Evolutionary conservation across 1,140 invertebrate species (phyloP).

Genomic region (Gryon sp.): DNA sequence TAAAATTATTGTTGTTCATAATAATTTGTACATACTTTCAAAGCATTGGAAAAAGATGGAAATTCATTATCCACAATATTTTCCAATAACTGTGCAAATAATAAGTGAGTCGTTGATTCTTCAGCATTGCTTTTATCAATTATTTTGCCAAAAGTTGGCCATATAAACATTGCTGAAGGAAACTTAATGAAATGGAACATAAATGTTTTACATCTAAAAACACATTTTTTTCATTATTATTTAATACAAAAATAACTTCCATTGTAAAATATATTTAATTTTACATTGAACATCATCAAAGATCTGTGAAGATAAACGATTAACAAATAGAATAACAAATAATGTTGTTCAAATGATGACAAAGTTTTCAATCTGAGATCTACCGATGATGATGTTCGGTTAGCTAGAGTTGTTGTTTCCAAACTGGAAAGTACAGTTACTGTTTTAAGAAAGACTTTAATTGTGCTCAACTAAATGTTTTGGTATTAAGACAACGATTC

Average conservation of each 20-base stretch:
- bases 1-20: background rate
- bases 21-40: constrained; percentile 66
- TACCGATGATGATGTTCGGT: constrained; percentile 74
- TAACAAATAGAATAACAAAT: constrained; percentile 54
- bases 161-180: constrained; percentile 73
- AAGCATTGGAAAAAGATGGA: constrained; percentile 67
- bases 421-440: background rate
- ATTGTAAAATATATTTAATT: too few relatives aligned
- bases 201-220: constrained; percentile 73
- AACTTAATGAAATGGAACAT: constrained; percentile 72
- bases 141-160: constrained; percentile 68
- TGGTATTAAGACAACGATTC: constrained; percentile 64
- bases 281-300: constrained; percentile 25
- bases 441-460: background rate
- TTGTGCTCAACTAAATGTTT: constrained; percentile 6
- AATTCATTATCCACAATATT: constrained; percentile 71
- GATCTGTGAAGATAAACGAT: constrained; percentile 68
- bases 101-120: constrained; percentile 66
- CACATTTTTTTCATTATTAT: background rate
- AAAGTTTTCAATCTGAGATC: constrained; percentile 80
- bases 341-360: constrained; percentile 60
- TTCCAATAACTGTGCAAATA: constrained; percentile 74
- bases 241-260: background rate
- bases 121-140: constrained; percentile 69
- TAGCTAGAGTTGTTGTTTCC: constrained; percentile 71